phyloP scores from a whole-genome alignment of 2,797 vertebrate species.

The Gymnoscopelus braueri region DNA sequence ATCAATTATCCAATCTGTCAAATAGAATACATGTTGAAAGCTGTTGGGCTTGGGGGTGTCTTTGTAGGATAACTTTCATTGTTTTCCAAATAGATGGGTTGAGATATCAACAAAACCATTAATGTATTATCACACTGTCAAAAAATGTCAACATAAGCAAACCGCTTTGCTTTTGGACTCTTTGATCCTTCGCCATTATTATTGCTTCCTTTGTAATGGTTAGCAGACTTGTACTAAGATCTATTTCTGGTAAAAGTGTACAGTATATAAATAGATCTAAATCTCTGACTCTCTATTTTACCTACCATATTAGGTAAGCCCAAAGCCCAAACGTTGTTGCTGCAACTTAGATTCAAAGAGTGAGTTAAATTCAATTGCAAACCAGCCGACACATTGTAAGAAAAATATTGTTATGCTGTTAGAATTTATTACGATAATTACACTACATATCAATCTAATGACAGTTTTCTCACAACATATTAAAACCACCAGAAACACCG shows the following conservation, averaged over 20 bases:
- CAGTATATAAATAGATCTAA: neutral
- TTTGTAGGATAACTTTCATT: neutral
- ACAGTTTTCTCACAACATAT: slow-evolving; percentile 36
- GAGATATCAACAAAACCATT: slow-evolving; percentile 8
- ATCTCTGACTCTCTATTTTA: neutral
- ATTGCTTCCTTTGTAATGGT: neutral
- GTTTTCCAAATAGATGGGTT: neutral
- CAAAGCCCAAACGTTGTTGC: neutral
- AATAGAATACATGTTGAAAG: neutral
- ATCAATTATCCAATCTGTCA: neutral
- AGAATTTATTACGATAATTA: slow-evolving; percentile 27
- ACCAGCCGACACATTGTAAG: slow-evolving; percentile 11
- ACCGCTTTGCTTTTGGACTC: neutral
- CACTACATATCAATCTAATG: slow-evolving; percentile 22
- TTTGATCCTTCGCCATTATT: neutral
- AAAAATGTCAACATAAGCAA: neutral
- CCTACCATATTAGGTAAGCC: neutral
- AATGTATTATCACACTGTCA: neutral
- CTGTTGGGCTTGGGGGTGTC: neutral
- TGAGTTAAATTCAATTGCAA: slow-evolving; percentile 3
- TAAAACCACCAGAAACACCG: slow-evolving; percentile 10
- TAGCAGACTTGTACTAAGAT: neutral
- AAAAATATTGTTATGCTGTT: slow-evolving; percentile 21
- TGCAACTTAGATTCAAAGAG: neutral
- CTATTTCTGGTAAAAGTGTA: neutral